phyloP scores from a whole-genome alignment of 2,797 vertebrate genomes.

The Silurus lanzhouensis region DNA sequence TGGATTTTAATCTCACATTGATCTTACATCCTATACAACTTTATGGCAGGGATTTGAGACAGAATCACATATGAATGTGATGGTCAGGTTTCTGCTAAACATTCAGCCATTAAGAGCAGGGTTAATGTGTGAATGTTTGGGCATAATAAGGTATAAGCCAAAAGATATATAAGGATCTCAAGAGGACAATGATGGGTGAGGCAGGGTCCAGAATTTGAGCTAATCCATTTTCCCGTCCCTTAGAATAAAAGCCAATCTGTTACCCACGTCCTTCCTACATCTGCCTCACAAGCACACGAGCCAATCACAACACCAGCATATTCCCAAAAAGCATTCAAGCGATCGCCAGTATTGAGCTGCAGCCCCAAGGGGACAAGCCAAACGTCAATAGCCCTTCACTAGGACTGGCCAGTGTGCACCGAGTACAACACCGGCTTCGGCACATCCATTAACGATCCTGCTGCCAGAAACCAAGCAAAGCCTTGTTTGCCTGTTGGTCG shows the following conservation, averaged over 20 bases:
- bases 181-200: too few species aligned
- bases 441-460: background rate
- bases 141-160: background rate
- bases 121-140: background rate
- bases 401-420: background rate
- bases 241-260: background rate
- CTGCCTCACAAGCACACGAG: background rate
- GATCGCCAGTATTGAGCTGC: slow-evolving; percentile 43
- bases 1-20: too few species aligned
- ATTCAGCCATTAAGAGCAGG: background rate
- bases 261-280: background rate
- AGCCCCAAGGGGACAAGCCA: slow-evolving; percentile 21
- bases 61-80: background rate
- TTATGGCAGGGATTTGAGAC: too few species aligned
- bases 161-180: background rate
- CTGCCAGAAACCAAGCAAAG: background rate
- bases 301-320: background rate
- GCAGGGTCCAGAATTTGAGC: too few species aligned
- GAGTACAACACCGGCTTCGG: too few species aligned
- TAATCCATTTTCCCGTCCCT: background rate
- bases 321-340: slow-evolving; percentile 16
- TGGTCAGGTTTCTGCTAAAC: too few species aligned
- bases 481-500: background rate
- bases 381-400: slow-evolving; percentile 42
- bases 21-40: too few species aligned